Evolutionary conservation across 2,797 vertebrate genomes (phyloP).

Genomic region (Discoglossus pictus): DNA sequence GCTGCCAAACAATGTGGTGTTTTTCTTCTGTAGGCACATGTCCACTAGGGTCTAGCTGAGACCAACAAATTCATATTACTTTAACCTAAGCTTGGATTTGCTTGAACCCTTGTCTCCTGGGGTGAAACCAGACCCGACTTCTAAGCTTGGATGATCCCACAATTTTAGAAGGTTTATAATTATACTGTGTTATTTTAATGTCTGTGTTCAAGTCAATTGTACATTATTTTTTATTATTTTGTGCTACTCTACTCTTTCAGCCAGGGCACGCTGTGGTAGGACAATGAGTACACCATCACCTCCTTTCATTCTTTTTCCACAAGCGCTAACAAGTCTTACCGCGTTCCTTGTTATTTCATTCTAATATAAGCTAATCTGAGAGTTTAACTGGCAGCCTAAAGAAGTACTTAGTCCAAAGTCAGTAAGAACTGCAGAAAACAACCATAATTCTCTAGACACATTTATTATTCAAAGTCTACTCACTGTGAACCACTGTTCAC

Average conservation of each 20-base stretch:
- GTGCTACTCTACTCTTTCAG: conserved; percentile 27
- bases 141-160: conserved; percentile 47
- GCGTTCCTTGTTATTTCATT: conserved; percentile 19
- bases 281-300: conserved; percentile 44
- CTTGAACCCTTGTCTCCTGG: conserved; percentile 36
- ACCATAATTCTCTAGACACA: conserved; percentile 18
- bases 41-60: conserved; percentile 42
- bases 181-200: conserved; percentile 50
- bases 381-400: conserved; percentile 34
- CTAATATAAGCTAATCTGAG: no score
- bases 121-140: conserved; percentile 43
- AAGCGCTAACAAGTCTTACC: conserved; percentile 36
- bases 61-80: conserved; percentile 51
- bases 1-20: conserved; percentile 43
- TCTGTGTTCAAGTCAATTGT: conserved; percentile 46
- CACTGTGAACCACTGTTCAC: conserved; percentile 22
- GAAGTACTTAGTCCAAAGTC: conserved; percentile 30
- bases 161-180: conserved; percentile 46
- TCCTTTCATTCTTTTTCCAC: conserved; percentile 33
- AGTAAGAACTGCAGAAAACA: conserved; percentile 35
- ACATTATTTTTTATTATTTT: conserved; percentile 41
- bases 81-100: conserved; percentile 50
- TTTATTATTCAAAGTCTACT: conserved; percentile 27
- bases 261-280: conserved; percentile 39
- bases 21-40: conserved; percentile 48